Evolutionary conservation across 2,797 vertebrate genomes (phyloP).

Genomic region (Loriculus beryllinus): DNA sequence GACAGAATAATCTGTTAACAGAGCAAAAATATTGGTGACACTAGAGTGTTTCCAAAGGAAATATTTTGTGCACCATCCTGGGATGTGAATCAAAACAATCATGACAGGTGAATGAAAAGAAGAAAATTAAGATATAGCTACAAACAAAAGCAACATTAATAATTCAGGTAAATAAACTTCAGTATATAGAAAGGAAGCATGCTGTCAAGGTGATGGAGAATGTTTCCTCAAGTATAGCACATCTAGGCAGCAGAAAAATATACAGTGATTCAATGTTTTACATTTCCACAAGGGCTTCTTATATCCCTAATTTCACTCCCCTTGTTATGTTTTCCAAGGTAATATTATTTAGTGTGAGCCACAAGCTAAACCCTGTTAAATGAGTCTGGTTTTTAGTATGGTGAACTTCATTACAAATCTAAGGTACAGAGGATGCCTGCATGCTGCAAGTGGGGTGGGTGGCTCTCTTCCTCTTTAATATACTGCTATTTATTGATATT

Average conservation of each 20-base stretch:
- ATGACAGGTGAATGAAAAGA: conserved; percentile 74
- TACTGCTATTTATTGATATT: conserved; percentile 15
- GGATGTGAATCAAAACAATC: conserved; percentile 73
- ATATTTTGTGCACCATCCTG: conserved; percentile 68
- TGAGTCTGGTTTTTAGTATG: background rate
- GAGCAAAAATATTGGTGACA: conserved; percentile 70
- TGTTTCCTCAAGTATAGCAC: conserved; percentile 56
- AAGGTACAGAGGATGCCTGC: background rate
- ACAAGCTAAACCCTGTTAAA: conserved; percentile 16
- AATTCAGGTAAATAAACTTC: conserved; percentile 79
- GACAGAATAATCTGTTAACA: conserved; percentile 72
- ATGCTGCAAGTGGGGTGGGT: background rate
- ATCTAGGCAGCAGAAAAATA: conserved; percentile 57
- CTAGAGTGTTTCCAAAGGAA: conserved; percentile 70
- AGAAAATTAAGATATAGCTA: conserved; percentile 74
- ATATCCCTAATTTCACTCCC: conserved; percentile 36
- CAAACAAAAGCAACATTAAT: conserved; percentile 77
- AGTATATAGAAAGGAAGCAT: conserved; percentile 60
- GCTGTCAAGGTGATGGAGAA: conserved; percentile 74
- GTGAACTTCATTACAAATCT: background rate
- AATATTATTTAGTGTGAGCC: conserved; percentile 34
- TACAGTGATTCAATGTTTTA: conserved; percentile 42
- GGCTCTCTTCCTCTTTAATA: background rate
- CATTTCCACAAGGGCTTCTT: conserved; percentile 36
- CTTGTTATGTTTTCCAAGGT: conserved; percentile 22